Base-by-base conservation (phyloP, 2,113 vertebrate genomes). In the Piprites chloris region DNA sequence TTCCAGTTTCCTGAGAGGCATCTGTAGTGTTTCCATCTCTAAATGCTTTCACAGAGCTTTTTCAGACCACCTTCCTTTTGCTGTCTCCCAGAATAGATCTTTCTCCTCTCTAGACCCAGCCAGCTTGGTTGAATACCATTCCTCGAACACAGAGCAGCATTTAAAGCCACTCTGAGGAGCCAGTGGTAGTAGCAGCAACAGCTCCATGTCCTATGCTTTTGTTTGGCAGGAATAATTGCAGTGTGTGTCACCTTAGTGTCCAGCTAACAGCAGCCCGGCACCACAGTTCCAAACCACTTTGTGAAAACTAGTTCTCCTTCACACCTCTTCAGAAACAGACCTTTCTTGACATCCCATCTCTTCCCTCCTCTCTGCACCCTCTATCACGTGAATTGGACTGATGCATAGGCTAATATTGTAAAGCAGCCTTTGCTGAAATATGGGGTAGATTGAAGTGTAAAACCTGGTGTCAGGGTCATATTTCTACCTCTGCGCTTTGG, bases 341-440 rank as follows among this genome's bases (percentile, higher is more conserved):
- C 39, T 91, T 77, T 71, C 73, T 26, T 91, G 89, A 47, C 61
- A 84, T 59, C 35, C 41, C 0, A 0, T 85, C 61, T 65, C n/a
- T 90, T 49, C 24, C 19, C 30, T 39, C 6, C 19, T 58, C 55
- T 71, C 87, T 61, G 28, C 42, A 37, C 73, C n/a, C 49, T 69
- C 74, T 27, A 5, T 91, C 87, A 71, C 24, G 62, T 52, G 50
- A 85, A 91, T 76, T 77, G 63, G 53, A 49, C 41, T 90, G 85
- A 83, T 72, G 76, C 75, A 87, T 32, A 87, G 75, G 42, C 50
- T 63, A 59, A 42, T 84, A 41, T 87, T 71, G 46, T 42, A 94
- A 85, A 93, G 53, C 56, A 85, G 50, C 22, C 39, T 80, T 52
- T 73, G 52, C 62, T 85, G 89, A 94, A 96, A 80, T 58, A 94